These are phyloP conservation scores for Harpagifer antarcticus DNA, from an alignment of 2,797 vertebrate genomes.

Conservation along the genomic window DNA sequence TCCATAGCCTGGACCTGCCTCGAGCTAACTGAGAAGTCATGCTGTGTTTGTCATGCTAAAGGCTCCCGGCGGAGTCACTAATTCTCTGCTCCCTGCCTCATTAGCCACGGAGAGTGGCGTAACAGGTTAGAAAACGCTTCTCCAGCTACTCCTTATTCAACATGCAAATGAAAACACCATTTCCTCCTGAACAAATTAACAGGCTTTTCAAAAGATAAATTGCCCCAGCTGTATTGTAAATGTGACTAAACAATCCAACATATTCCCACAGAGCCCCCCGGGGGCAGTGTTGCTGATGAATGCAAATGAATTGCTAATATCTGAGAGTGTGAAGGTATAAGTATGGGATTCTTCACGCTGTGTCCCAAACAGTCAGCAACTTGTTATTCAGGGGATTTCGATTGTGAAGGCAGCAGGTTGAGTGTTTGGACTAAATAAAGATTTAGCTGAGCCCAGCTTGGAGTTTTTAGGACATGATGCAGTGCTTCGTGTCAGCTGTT, in stretches of 20 bases:
- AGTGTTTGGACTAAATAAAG: constrained; percentile 26
- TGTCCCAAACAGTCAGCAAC: constrained; percentile 29
- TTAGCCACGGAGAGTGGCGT: constrained; percentile 73
- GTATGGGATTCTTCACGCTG: constrained; percentile 44
- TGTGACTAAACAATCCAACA: constrained; percentile 84
- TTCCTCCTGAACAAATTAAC: constrained; percentile 85
- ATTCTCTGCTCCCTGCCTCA: constrained; percentile 75
- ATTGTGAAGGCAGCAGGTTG: constrained; percentile 28
- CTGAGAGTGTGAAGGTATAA: constrained; percentile 66
- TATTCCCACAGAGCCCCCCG: constrained; percentile 69
- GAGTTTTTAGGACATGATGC: constrained; percentile 17
- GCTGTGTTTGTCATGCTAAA: constrained; percentile 79
- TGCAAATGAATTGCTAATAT: constrained; percentile 78
- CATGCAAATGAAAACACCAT: constrained; percentile 85
- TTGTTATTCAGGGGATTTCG: constrained; percentile 35
- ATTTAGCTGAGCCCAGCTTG: constrained; percentile 12
- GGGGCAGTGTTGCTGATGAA: constrained; percentile 77
- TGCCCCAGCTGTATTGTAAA: constrained; percentile 85
- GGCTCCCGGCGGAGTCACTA: constrained; percentile 65
- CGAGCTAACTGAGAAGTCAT: constrained; percentile 65
- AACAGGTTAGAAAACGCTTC: constrained; percentile 79
- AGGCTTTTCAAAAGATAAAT: constrained; percentile 87
- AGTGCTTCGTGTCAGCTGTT: constrained; percentile 19
- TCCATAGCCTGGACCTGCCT: constrained; percentile 29
- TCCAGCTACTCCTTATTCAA: constrained; percentile 80